A percentile compares a stretch with the other conserved stretches of the same genome.
Evolutionary conservation across 2,113 vertebrate species (phyloP).

Genomic region (Nannobrachium achirus): DNA sequence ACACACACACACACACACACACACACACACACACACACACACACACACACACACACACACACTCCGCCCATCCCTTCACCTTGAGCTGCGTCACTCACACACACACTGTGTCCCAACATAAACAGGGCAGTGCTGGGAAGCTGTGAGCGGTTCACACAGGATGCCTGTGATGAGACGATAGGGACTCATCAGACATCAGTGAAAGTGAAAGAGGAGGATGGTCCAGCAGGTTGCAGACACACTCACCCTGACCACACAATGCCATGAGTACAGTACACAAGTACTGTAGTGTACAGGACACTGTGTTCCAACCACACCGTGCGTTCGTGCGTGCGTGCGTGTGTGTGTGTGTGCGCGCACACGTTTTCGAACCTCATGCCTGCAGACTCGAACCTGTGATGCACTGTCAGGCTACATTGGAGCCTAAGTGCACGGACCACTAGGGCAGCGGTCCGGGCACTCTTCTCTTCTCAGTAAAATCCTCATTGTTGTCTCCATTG

Average conservation of each 20-base stretch:
- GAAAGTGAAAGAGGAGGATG: not conserved
- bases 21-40: not conserved
- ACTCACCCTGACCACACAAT: not conserved
- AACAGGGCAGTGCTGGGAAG: slow-evolving; percentile 11
- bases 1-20: not conserved
- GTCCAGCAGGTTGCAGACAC: not conserved
- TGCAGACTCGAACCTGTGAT: too few relatives aligned
- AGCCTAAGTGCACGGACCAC: too few relatives aligned
- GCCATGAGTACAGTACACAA: not conserved
- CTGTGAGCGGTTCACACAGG: slow-evolving; percentile 35
- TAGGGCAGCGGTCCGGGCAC: too few relatives aligned
- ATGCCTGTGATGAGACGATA: slow-evolving; percentile 35
- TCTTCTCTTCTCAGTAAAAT: too few relatives aligned
- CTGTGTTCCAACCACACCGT: not conserved
- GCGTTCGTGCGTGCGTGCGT: not conserved
- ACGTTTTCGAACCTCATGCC: too few relatives aligned
- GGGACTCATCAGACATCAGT: slow-evolving; percentile 13
- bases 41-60: not conserved
- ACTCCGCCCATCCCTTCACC: not conserved
- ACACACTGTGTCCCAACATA: not conserved
- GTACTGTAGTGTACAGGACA: not conserved
- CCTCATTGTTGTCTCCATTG: too few relatives aligned
- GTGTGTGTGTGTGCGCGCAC: not conserved
- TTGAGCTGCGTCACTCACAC: not conserved
- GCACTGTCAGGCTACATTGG: too few relatives aligned